phyloP scores from a whole-genome alignment of 2,888 invertebrate genomes.

The Germaria angustata region DNA sequence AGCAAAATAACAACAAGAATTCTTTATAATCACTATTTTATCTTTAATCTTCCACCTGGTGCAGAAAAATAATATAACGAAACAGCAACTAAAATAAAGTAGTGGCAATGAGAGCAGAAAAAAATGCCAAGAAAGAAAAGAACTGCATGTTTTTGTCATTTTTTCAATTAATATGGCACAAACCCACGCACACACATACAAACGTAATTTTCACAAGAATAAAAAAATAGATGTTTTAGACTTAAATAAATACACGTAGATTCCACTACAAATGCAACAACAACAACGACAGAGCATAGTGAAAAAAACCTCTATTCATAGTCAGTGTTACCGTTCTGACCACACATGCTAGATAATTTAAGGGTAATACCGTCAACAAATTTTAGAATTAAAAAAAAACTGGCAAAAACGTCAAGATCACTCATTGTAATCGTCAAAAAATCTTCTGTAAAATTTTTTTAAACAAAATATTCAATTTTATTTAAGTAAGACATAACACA shows the following conservation, averaged over 20 bases:
- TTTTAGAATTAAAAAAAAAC: too few species aligned
- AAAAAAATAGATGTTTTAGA: neutral
- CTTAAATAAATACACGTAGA: constrained; percentile 27
- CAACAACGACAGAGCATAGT: neutral
- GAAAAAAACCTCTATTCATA: constrained; percentile 37
- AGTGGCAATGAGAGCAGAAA: constrained; percentile 31
- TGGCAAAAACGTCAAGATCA: too few species aligned
- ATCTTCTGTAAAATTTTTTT: too few species aligned
- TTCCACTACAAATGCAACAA: constrained; percentile 11
- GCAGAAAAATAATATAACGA: constrained; percentile 40
- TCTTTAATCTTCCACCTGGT: constrained; percentile 66
- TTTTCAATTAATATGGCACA: constrained; percentile 64
- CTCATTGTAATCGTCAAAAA: too few species aligned
- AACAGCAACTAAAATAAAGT: constrained; percentile 21
- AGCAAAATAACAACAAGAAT: constrained; percentile 26
- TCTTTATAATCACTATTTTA: constrained; percentile 65
- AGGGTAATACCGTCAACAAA: too few species aligned
- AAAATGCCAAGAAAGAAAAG: neutral
- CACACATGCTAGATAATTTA: too few species aligned
- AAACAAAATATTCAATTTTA: too few species aligned
- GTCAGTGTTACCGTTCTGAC: too few species aligned
- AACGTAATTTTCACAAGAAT: neutral
- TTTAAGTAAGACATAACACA: too few species aligned
- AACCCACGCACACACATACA: neutral
- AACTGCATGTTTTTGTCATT: constrained; percentile 63